These are phyloP conservation scores for Hyles euphorbiae DNA, from an alignment of 1,140 invertebrate genomes.

Conservation along the genomic window DNA sequence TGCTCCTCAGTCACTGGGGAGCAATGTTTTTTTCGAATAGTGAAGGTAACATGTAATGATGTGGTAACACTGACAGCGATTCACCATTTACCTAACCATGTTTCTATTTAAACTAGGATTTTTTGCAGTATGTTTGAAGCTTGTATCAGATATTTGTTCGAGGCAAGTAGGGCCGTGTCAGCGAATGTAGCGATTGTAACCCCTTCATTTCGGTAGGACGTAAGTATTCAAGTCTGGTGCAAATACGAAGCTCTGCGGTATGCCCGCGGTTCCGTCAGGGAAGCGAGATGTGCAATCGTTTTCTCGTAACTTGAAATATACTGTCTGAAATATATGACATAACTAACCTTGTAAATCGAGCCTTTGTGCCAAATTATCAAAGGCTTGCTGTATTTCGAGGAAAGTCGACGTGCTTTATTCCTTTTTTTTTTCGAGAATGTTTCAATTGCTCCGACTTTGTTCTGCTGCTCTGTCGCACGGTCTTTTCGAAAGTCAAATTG, in stretches of 20 bases:
- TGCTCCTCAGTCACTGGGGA: conserved; percentile 4
- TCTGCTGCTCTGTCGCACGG: background rate
- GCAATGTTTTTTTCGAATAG: conserved; percentile 13
- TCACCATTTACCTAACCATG: conserved; percentile 23
- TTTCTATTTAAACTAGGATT: conserved; percentile 13
- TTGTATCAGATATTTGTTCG: no score
- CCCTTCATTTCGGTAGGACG: no score
- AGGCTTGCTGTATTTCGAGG: no score
- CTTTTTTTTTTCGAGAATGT: conserved; percentile 22
- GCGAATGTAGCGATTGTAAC: no score
- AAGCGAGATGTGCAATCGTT: conserved; percentile 29
- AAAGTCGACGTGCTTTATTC: conserved; percentile 14
- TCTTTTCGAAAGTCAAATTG: conserved; percentile 3
- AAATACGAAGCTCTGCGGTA: no score
- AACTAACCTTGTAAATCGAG: no score
- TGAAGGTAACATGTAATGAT: conserved; percentile 24
- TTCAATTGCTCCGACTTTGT: conserved; percentile 23
- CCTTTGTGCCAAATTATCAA: no score
- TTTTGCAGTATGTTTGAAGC: no score
- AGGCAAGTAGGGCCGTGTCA: no score
- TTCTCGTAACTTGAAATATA: no score
- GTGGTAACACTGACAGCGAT: conserved; percentile 19
- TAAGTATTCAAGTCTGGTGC: no score
- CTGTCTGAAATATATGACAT: no score
- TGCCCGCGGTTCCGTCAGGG: conserved; percentile 14